Evolutionary conservation across 2,797 vertebrate species (phyloP).

Genomic region (Fratercula arctica): DNA sequence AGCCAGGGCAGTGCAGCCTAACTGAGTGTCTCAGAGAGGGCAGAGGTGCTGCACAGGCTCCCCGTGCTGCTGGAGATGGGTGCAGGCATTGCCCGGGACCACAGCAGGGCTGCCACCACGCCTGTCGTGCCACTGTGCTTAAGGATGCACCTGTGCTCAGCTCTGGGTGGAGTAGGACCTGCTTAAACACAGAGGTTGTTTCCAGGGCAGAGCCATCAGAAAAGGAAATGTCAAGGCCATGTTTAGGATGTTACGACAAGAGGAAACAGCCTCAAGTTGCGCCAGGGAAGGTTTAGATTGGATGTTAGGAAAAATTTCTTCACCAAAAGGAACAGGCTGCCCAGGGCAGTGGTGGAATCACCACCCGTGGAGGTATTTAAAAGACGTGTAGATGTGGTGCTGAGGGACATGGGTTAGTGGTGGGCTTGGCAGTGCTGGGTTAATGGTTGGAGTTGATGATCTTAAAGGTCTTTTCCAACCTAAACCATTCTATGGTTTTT

Average conservation of each 20-base stretch:
- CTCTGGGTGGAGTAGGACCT: not conserved
- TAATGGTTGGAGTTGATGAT: not conserved
- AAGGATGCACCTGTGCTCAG: not conserved
- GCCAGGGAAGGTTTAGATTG: not conserved
- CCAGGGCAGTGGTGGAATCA: not conserved
- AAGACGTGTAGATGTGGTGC: not conserved
- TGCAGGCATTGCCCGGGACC: fast-evolving
- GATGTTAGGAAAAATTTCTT: not conserved
- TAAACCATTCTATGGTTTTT: not conserved
- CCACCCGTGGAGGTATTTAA: not conserved
- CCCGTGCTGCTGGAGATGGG: not conserved
- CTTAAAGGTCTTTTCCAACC: not conserved
- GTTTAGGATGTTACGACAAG: not conserved
- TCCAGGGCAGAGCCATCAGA: not conserved
- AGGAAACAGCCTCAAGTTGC: not conserved
- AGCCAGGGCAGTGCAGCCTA: not conserved
- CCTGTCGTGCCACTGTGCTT: no score
- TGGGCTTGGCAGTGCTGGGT: not conserved
- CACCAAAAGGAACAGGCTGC: not conserved
- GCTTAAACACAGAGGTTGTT: not conserved
- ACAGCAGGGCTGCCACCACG: not conserved
- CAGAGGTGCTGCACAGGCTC: not conserved
- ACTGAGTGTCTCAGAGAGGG: not conserved
- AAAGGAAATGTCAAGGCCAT: not conserved
- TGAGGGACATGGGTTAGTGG: not conserved